Conservation (phyloP, 2,113 vertebrate species). For the Typhlomys cinereus region DNA sequence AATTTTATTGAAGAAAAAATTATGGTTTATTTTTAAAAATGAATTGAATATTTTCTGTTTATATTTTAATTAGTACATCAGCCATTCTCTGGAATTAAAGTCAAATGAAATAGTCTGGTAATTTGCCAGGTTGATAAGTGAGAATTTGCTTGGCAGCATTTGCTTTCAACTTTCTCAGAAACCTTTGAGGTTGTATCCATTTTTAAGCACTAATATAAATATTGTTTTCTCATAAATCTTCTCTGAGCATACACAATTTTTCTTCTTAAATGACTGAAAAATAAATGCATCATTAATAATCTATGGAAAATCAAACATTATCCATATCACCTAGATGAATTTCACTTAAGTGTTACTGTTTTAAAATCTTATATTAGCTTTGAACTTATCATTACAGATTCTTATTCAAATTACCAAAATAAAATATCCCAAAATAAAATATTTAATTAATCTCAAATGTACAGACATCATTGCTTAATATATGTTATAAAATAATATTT, state of each 20-base stretch:
- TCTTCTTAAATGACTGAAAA: conserved; percentile 55
- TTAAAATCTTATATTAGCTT: neutral
- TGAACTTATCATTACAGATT: neutral
- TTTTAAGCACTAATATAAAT: conserved; percentile 70
- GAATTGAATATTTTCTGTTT: neutral
- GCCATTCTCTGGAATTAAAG: neutral
- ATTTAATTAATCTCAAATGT: neutral
- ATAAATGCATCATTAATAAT: conserved; percentile 2
- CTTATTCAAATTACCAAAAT: neutral
- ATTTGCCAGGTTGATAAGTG: conserved; percentile 39
- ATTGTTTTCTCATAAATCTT: conserved; percentile 21
- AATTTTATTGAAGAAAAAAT: neutral
- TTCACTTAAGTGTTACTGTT: neutral
- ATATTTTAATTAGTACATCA: neutral
- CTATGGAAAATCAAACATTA: conserved; percentile 16
- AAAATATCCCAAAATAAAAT: neutral
- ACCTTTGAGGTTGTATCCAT: conserved; percentile 29
- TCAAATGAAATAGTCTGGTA: neutral
- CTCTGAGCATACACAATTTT: conserved; percentile 47
- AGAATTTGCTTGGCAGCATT: conserved; percentile 58
- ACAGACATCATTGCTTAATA: neutral
- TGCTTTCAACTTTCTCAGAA: conserved; percentile 65
- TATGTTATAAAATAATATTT: neutral
- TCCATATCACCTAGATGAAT: neutral
- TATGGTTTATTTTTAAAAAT: neutral